A percentile compares a stretch with the other conserved stretches of the same genome.
phyloP scores from a whole-genome alignment of 2,113 vertebrate genomes.

The Garra rufa region DNA sequence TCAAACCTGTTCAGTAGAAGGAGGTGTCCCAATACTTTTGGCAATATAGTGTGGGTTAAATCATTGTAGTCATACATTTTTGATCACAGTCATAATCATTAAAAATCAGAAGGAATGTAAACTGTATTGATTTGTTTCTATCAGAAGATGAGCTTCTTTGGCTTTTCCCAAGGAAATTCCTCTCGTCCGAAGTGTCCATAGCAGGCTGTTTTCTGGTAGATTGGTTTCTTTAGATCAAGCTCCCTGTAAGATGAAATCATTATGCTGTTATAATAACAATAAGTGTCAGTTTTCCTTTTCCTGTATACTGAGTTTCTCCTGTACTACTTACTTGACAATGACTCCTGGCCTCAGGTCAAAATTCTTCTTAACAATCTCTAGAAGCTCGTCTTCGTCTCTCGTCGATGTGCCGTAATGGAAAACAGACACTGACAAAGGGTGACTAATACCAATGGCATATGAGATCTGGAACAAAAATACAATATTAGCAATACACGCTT shows the following conservation, averaged over 20 bases:
- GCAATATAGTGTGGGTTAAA: too few relatives aligned
- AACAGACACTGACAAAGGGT: constrained; percentile 74
- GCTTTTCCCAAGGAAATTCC: constrained; percentile 77
- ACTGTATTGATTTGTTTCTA: not conserved
- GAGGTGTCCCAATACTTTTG: too few relatives aligned
- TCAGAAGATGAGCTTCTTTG: constrained; percentile 72
- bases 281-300: too few relatives aligned
- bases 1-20: too few relatives aligned
- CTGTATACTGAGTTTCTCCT: too few relatives aligned
- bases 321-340: constrained; percentile 71
- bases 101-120: not conserved
- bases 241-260: constrained; percentile 62
- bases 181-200: constrained; percentile 79
- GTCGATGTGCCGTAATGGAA: constrained; percentile 77
- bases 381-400: constrained; percentile 74
- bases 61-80: too few relatives aligned
- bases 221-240: constrained; percentile 74
- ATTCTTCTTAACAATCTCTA: constrained; percentile 76
- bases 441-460: constrained; percentile 75
- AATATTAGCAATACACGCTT: not conserved
- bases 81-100: not conserved
- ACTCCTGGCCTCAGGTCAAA: constrained; percentile 78
- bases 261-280: too few relatives aligned
- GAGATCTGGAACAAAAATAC: constrained; percentile 67
- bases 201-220: constrained; percentile 77